These are phyloP conservation scores for Xiphorhynchus erythropygius DNA, from an alignment of 2,797 vertebrate species.

Conservation along the genomic window DNA sequence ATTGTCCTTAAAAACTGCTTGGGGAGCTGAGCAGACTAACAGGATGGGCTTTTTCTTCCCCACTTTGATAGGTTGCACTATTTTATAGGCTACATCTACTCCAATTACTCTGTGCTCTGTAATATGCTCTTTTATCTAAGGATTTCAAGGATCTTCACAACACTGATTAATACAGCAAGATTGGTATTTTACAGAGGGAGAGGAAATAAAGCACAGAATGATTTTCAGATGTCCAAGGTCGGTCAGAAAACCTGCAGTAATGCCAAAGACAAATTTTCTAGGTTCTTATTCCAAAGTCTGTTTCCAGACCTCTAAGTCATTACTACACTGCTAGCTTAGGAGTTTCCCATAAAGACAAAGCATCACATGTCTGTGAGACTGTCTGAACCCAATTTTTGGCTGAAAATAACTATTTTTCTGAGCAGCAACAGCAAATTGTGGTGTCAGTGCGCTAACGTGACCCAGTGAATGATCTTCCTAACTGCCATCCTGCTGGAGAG, in stretches of 20 bases:
- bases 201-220: conserved; percentile 32
- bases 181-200: neutral
- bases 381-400: conserved; percentile 48
- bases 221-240: conserved; percentile 49
- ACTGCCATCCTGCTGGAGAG: conserved; percentile 4
- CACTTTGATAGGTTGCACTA: neutral
- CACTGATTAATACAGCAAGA: conserved; percentile 24
- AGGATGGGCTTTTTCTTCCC: neutral
- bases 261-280: conserved; percentile 32
- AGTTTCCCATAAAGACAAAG: conserved; percentile 44
- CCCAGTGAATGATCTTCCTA: conserved; percentile 24
- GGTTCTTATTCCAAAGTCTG: neutral
- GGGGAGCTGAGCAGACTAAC: neutral
- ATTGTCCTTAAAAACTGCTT: neutral
- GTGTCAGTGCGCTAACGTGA: conserved; percentile 28
- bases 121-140: conserved; percentile 29
- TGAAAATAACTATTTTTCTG: conserved; percentile 57
- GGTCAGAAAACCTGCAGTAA: conserved; percentile 39
- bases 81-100: conserved; percentile 14
- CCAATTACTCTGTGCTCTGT: neutral
- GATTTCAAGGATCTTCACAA: conserved; percentile 49
- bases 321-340: neutral
- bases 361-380: neutral
- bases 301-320: conserved; percentile 47
- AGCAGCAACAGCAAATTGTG: conserved; percentile 48